These are phyloP conservation scores for Brevipalpus yothersi DNA, from an alignment of 1,140 invertebrate species.

Conservation along the genomic window DNA sequence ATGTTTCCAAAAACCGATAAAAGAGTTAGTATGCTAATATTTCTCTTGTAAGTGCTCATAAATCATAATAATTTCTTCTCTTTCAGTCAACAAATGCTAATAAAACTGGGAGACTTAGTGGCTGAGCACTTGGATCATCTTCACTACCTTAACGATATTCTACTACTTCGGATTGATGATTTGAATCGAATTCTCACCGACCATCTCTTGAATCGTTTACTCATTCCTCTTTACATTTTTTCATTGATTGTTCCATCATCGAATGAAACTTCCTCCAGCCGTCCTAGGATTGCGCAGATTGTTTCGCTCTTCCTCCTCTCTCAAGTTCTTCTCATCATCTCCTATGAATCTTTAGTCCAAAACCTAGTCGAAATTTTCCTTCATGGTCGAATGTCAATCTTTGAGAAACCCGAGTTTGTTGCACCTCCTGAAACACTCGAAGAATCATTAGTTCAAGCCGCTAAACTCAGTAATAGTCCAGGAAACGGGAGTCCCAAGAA, in stretches of 20 bases:
- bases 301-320: conserved; percentile 74
- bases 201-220: conserved; percentile 69
- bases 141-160: conserved; percentile 92
- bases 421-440: conserved; percentile 41
- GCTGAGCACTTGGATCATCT: conserved; percentile 93
- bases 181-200: conserved; percentile 87
- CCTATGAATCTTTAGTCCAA: conserved; percentile 60
- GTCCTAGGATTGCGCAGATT: conserved; percentile 51
- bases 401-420: conserved; percentile 21
- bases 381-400: conserved; percentile 26
- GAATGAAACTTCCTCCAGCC: not conserved
- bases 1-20: conserved; percentile 43
- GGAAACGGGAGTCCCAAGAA: not conserved
- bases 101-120: conserved; percentile 67
- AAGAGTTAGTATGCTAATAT: conserved; percentile 1
- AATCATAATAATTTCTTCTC: conserved; percentile 6
- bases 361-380: conserved; percentile 66
- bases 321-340: conserved; percentile 81
- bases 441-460: conserved; percentile 27
- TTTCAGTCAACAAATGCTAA: conserved; percentile 55
- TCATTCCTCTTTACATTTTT: conserved; percentile 43
- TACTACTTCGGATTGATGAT: conserved; percentile 68
- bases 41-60: not conserved
- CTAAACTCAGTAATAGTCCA: not conserved
- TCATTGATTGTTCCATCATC: conserved; percentile 1